Conservation (phyloP, 2,113 vertebrate genomes). For the Psittacula cyanocephala region DNA sequence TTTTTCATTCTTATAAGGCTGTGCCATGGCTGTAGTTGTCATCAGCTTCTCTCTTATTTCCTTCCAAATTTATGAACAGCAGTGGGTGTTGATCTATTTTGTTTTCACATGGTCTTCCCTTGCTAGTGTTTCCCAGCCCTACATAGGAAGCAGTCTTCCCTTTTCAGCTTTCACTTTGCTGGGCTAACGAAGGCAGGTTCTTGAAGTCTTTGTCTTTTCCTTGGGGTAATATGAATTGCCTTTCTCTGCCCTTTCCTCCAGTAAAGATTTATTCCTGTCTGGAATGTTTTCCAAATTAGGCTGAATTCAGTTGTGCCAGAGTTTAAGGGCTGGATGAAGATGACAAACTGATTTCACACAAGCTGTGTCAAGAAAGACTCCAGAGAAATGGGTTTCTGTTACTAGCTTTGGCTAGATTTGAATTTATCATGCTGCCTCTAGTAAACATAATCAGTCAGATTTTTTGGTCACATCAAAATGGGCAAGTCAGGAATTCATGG, state of each 20-base stretch:
- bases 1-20: neutral
- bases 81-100: neutral
- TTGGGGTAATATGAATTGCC: neutral
- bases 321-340: neutral
- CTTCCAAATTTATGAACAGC: conserved; percentile 1
- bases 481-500: neutral
- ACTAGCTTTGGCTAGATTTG: neutral
- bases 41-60: neutral
- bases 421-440: neutral
- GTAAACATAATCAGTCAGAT: neutral
- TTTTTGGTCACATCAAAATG: neutral
- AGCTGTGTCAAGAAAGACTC: neutral
- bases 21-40: neutral
- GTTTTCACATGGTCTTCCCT: neutral
- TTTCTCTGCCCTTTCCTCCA: neutral
- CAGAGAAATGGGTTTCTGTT: neutral
- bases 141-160: neutral
- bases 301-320: neutral
- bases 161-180: neutral
- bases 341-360: neutral
- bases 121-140: neutral
- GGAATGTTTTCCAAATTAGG: neutral
- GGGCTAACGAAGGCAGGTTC: neutral
- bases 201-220: neutral
- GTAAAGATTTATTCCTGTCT: neutral